Evolutionary conservation across 2,888 invertebrate species (phyloP).

Genomic region (Eupithecia centaureata): DNA sequence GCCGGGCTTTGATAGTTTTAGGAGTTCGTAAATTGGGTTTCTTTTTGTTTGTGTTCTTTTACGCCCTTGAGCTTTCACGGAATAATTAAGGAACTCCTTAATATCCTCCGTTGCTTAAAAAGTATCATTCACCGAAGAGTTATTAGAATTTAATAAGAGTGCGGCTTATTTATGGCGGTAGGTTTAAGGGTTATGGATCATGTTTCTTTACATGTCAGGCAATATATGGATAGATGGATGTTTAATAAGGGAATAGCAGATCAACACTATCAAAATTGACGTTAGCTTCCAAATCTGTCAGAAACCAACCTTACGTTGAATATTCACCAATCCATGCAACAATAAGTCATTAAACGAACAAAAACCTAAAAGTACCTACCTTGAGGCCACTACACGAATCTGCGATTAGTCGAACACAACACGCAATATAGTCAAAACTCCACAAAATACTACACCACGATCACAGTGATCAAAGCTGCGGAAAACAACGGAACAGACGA

Average conservation of each 20-base stretch:
- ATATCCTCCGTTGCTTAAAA: too few relatives aligned
- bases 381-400: constrained; percentile 51
- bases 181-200: neutral
- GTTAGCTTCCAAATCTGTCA: constrained; percentile 13
- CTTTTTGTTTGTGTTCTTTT: neutral
- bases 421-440: constrained; percentile 54
- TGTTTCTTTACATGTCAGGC: neutral
- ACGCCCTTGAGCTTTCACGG: neutral
- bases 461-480: constrained; percentile 50
- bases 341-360: constrained; percentile 32
- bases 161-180: neutral
- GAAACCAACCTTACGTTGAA: constrained; percentile 29
- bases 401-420: constrained; percentile 48
- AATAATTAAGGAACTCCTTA: neutral
- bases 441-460: constrained; percentile 53
- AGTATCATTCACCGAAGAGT: neutral
- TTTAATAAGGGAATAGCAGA: neutral
- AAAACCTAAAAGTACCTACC: constrained; percentile 54
- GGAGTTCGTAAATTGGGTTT: neutral
- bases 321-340: constrained; percentile 32
- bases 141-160: neutral
- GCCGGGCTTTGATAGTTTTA: constrained; percentile 1
- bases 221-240: neutral
- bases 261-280: neutral
- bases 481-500: constrained; percentile 22